Base-by-base conservation (phyloP, 2,888 invertebrate species). In the Himalopsyche tibetana region DNA sequence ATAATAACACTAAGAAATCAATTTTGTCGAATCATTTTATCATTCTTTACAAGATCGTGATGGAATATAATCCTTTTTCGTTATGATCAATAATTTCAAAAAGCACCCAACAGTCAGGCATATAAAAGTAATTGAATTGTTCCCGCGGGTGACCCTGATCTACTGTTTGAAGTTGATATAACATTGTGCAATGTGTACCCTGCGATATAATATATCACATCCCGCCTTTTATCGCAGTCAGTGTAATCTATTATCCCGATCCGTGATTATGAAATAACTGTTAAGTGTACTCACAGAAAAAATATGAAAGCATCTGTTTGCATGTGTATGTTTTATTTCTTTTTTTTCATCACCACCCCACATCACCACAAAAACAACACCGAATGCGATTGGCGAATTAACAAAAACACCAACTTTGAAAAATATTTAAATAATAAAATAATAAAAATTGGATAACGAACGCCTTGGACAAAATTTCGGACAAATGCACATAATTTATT, bases 281-380 rank as follows among this genome's bases (percentile, higher is more conserved):
- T 80, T 80, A 80, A 80, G 80, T 45, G 42, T 51, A 80, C 80
- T 19, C 36, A n/a, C 74, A 38, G 38, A 74, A 74, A 74, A 36
- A 74, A 28, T 38, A 28, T 74, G 82, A 85, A 86, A 88, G 87
- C 87, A 88, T 87, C 88, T 81, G 85, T 88, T 84, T 89, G 93
- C 93, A 93, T 93, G 93, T 93, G 93, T 93, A 93, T 93, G 93
- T 93, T 93, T 93, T 93, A 84, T 87, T 89, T 93, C 92, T 90
- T 93, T 93, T 74, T 93, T 93, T 92, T 92, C 92, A 92, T 92
- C 92, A 88, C 85, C 92, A 87, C 87, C 69, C 86, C 84, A 87
- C 88, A 88, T 92, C 92, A 93, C 93, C 88, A 87, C 87, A 87
- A 87, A 93, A 92, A 92, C 51, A 51, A 51, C 51, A 51, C 92